These are phyloP conservation scores for Lamellibrachia luymesi DNA, from an alignment of 1,140 invertebrate genomes.

Conservation along the genomic window DNA sequence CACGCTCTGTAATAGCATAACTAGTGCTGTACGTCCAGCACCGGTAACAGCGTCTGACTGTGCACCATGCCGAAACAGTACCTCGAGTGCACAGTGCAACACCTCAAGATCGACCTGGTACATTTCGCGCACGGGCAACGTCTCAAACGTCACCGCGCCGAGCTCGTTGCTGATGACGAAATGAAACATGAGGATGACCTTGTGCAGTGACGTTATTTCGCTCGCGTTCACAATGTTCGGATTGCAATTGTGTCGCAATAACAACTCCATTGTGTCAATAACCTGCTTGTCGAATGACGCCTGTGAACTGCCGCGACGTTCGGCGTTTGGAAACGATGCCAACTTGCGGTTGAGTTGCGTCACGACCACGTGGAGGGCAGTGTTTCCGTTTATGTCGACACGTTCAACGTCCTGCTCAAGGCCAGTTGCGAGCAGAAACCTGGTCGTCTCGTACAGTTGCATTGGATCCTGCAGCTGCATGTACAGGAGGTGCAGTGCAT, in stretches of 20 bases:
- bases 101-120: slow-evolving; percentile 43
- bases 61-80: slow-evolving; percentile 40
- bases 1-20: slow-evolving; percentile 42
- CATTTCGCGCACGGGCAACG: slow-evolving; percentile 36
- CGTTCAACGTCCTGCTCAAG: slow-evolving; percentile 49
- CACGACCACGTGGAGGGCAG: slow-evolving; percentile 47
- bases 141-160: slow-evolving; percentile 26
- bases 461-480: slow-evolving; percentile 46
- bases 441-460: slow-evolving; percentile 48
- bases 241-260: slow-evolving; percentile 50
- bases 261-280: slow-evolving; percentile 37
- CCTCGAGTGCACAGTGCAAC: slow-evolving; percentile 36
- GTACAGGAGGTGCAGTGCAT: slow-evolving; percentile 49
- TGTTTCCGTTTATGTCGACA: slow-evolving; percentile 42
- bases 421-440: slow-evolving; percentile 48
- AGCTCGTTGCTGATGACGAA: slow-evolving; percentile 23
- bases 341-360: slow-evolving; percentile 44
- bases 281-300: slow-evolving; percentile 47
- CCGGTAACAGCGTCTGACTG: slow-evolving; percentile 39
- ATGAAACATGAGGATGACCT: slow-evolving; percentile 36
- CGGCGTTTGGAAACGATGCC: not conserved
- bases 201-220: slow-evolving; percentile 42
- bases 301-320: slow-evolving; percentile 34
- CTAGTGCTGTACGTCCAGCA: slow-evolving; percentile 45
- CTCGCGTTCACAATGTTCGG: slow-evolving; percentile 38